Base-by-base conservation (phyloP, 1,140 invertebrate species). In the Calycopis cecrops region DNA sequence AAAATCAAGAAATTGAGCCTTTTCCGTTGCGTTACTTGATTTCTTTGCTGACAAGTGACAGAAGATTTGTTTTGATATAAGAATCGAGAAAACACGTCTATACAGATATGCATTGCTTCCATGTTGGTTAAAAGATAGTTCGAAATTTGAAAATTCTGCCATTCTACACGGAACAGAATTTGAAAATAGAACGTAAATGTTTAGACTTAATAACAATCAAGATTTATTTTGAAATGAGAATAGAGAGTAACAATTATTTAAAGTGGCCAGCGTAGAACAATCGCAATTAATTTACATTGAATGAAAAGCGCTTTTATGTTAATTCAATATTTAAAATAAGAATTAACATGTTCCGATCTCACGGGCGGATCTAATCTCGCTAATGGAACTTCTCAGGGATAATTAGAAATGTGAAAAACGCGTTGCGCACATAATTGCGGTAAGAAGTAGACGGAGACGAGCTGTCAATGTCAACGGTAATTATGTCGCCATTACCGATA, bases 361-460 rank as follows among this genome's bases (percentile, higher is more conserved):
- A 76, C 73, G 75, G 65, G 52, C 58, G 58, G 57, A 65, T 69
- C 49, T 65, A 63, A 74, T 77, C 65, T 67, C 50, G 59, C 50
- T 63, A 70, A 69, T 71, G 73, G 67, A 65, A 70, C 3, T 78
- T 82, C 79, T 71, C 73, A 77, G 64, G 68, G 61, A 73, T 78
- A 79, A 76, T 76, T 76, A 69, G 63, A 71, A 42, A 44, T 44
- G 63, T 71, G 69, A 73, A 79, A 73, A 76, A 71, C 60, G 12
- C 51, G 52, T 50, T 58, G 51, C 50, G 35, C 56, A 47, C 60
- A 64, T 81, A 77, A 81, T 79, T 79, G 65, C 35, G 55, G 57
- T 62, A 77, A 75, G 67, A 63, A 73, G 67, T 63, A 50, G 59
- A 58, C 57, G 59, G 48, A 57, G 52, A 52, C 63, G 54, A 50